phyloP scores from a whole-genome alignment of 2,113 vertebrate genomes.

The Seriola dumerili region DNA sequence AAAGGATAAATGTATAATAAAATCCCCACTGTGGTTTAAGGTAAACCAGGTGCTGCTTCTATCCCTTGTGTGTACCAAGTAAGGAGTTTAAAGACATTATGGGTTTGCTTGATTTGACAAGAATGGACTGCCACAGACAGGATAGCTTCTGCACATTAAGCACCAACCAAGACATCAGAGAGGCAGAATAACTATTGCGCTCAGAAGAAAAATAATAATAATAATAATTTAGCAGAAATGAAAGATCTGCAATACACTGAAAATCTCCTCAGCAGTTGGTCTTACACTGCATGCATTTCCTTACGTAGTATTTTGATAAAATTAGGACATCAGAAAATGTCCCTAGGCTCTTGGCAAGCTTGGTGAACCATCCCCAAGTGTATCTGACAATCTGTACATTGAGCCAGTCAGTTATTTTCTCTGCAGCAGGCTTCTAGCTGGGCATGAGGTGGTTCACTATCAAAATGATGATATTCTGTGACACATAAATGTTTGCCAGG shows the following conservation, averaged over 20 bases:
- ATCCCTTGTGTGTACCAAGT: background rate
- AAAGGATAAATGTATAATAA: background rate
- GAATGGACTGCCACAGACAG: too few species aligned
- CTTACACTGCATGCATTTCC: background rate
- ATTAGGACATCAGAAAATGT: constrained; percentile 42
- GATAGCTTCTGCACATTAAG: too few species aligned
- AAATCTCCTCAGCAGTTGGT: constrained; percentile 1
- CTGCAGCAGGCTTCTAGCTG: background rate
- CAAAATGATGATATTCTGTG: constrained; percentile 10
- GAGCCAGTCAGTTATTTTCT: constrained; percentile 9
- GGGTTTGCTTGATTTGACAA: background rate
- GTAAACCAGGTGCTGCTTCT: background rate
- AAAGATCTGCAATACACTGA: background rate
- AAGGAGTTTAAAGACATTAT: background rate
- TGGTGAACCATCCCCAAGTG: constrained; percentile 12
- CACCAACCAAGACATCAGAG: too few species aligned
- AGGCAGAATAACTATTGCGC: too few species aligned
- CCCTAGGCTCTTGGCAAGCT: constrained; percentile 33
- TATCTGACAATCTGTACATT: constrained; percentile 18
- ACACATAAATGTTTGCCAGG: constrained; percentile 15
- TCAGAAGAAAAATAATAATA: background rate
- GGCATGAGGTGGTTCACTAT: background rate
- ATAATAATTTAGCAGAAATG: background rate
- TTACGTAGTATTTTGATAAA: constrained; percentile 32
- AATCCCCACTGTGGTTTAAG: background rate